These are phyloP conservation scores for Unio pictorum DNA, from an alignment of 2,888 invertebrate genomes.

Conservation along the genomic window DNA sequence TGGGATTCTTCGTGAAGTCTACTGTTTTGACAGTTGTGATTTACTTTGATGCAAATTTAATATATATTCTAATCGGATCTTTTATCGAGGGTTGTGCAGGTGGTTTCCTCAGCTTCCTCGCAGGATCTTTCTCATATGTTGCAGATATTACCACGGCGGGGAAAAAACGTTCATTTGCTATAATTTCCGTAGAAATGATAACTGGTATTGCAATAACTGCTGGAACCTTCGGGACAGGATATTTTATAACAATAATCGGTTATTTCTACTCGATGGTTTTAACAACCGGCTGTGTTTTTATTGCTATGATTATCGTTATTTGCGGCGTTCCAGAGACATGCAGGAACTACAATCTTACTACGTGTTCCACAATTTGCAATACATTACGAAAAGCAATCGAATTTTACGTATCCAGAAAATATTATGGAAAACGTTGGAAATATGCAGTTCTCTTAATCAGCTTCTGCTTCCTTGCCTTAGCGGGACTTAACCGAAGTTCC, in stretches of 20 bases:
- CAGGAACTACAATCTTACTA: too few species aligned
- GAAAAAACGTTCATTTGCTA: constrained; percentile 19
- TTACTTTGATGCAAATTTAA: constrained; percentile 13
- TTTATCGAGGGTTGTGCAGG: constrained; percentile 23
- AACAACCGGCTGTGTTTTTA: neutral
- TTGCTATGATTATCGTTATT: too few species aligned
- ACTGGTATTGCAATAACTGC: constrained; percentile 17
- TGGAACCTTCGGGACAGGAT: constrained; percentile 15
- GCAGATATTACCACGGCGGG: constrained; percentile 23
- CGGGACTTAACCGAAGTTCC: constrained; percentile 11
- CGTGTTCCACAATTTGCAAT: too few species aligned
- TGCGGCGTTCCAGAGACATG: too few species aligned
- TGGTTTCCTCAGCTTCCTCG: constrained; percentile 14
- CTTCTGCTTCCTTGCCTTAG: constrained; percentile 23
- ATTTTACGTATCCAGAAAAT: constrained; percentile 14
- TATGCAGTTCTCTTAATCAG: constrained; percentile 24
- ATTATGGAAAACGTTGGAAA: constrained; percentile 13
- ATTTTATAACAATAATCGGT: constrained; percentile 15
- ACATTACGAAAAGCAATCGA: constrained; percentile 3
- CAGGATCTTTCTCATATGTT: constrained; percentile 20
- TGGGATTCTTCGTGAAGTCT: constrained; percentile 8
- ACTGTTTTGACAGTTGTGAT: constrained; percentile 8
- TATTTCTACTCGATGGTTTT: constrained; percentile 18
- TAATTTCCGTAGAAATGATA: constrained; percentile 21
- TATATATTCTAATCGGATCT: constrained; percentile 12